Percentiles rank a stretch among this genome's conserved stretches.
phyloP scores from a whole-genome alignment of 1,140 invertebrate genomes.

The Pogonognathellus flavescens region DNA sequence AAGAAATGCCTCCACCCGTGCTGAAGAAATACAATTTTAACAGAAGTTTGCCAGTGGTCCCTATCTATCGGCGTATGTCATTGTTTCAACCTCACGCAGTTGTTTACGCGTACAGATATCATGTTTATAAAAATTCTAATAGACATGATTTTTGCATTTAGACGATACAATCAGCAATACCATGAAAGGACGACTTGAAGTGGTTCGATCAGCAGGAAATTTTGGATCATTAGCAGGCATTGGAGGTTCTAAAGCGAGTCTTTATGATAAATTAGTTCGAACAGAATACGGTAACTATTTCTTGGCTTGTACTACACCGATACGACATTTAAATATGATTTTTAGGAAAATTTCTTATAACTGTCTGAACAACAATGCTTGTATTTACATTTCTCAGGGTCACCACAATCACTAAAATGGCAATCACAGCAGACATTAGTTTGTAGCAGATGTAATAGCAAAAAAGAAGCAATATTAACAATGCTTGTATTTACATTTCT shows the following conservation, averaged over 20 bases:
- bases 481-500: not conserved
- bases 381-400: not conserved
- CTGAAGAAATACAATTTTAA: not conserved
- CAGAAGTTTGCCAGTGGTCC: not conserved
- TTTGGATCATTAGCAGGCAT: not conserved
- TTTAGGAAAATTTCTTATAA: not conserved
- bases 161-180: not conserved
- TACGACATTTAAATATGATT: too few species aligned
- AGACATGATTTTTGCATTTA: not conserved
- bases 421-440: not conserved
- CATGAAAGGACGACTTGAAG: not conserved
- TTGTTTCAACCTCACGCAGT: not conserved
- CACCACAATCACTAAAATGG: conserved; percentile 14
- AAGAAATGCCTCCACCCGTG: not conserved
- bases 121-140: not conserved
- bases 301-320: too few species aligned
- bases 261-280: conserved; percentile 15
- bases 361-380: not conserved
- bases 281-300: not conserved
- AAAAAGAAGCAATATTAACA: too few species aligned
- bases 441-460: conserved; percentile 8
- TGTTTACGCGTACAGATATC: not conserved
- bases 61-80: conserved; percentile 2
- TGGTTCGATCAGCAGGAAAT: conserved; percentile 6
- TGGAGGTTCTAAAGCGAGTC: not conserved